A percentile compares a stretch with the other conserved stretches of the same genome.
phyloP scores from a whole-genome alignment of 2,888 invertebrate species.

The Dicranocentrus wangi region DNA sequence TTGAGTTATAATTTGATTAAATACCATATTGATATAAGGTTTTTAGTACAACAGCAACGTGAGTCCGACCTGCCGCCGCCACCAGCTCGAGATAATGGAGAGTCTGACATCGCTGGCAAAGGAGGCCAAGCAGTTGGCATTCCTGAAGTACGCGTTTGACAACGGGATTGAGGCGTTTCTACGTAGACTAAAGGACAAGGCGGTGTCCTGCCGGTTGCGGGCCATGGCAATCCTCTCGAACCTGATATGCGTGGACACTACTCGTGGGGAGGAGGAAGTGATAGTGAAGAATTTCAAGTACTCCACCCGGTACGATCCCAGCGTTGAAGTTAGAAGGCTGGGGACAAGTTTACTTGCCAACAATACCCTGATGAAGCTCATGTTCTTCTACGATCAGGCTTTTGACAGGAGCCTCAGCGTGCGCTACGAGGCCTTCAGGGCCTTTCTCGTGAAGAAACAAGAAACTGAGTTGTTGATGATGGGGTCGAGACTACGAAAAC shows the following conservation, averaged over 20 bases:
- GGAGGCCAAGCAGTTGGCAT: no score
- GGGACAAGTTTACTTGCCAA: constrained; percentile 2
- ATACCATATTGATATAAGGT: no score
- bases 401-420: constrained; percentile 41
- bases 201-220: not conserved
- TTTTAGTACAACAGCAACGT: no score
- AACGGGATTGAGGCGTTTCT: no score
- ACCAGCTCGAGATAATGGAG: no score
- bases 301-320: constrained; percentile 37
- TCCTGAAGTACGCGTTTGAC: no score
- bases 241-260: not conserved
- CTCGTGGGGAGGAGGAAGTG: no score
- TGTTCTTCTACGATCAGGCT: constrained; percentile 42
- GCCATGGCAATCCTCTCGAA: not conserved
- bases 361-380: not conserved
- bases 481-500: no score
- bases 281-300: constrained; percentile 30
- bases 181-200: constrained; percentile 20
- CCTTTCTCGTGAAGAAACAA: not conserved
- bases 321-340: constrained; percentile 20
- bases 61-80: no score
- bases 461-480: no score
- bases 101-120: no score
- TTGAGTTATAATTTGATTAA: no score
- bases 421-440: constrained; percentile 38